phyloP scores from a whole-genome alignment of 2,113 vertebrate species.

The Pagrus major region DNA sequence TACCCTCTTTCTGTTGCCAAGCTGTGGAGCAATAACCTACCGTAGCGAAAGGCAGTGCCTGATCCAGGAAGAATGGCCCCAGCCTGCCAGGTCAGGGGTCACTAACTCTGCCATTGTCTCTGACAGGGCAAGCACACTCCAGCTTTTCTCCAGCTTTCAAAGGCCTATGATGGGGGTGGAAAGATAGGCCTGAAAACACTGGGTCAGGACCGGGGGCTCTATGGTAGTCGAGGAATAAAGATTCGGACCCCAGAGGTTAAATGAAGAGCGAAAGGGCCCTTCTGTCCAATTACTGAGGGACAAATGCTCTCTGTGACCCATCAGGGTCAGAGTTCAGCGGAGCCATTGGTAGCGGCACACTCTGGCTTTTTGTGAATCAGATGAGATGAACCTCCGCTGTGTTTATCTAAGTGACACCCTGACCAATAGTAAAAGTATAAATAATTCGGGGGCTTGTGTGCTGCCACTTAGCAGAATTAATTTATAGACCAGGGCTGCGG shows the following conservation, averaged over 20 bases:
- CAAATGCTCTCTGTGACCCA: slow-evolving; percentile 83
- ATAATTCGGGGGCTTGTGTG: slow-evolving; percentile 78
- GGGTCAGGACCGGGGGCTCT: slow-evolving; percentile 85
- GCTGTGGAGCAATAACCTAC: slow-evolving; percentile 84
- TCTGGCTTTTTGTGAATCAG: slow-evolving; percentile 81
- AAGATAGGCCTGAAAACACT: slow-evolving; percentile 83
- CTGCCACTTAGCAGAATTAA: slow-evolving; percentile 84
- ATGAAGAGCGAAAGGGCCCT: slow-evolving; percentile 86
- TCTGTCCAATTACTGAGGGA: slow-evolving; percentile 86
- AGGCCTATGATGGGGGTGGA: slow-evolving; percentile 82
- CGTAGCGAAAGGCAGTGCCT: slow-evolving; percentile 83
- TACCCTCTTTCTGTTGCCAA: slow-evolving; percentile 83
- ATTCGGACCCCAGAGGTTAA: slow-evolving; percentile 84
- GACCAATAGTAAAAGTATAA: slow-evolving; percentile 82
- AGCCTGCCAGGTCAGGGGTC: slow-evolving; percentile 80
- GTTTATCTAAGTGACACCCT: slow-evolving; percentile 84
- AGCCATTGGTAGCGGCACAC: slow-evolving; percentile 81
- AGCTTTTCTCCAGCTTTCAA: slow-evolving; percentile 85
- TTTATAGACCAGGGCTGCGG: slow-evolving; percentile 74
- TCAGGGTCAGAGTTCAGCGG: slow-evolving; percentile 78
- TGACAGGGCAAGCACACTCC: slow-evolving; percentile 86
- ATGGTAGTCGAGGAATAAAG: slow-evolving; percentile 78
- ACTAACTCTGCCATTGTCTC: slow-evolving; percentile 86
- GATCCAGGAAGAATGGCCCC: slow-evolving; percentile 83
- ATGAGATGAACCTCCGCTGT: slow-evolving; percentile 83